phyloP scores from a whole-genome alignment of 1,140 invertebrate genomes.

The Drosophila oshimai region DNA sequence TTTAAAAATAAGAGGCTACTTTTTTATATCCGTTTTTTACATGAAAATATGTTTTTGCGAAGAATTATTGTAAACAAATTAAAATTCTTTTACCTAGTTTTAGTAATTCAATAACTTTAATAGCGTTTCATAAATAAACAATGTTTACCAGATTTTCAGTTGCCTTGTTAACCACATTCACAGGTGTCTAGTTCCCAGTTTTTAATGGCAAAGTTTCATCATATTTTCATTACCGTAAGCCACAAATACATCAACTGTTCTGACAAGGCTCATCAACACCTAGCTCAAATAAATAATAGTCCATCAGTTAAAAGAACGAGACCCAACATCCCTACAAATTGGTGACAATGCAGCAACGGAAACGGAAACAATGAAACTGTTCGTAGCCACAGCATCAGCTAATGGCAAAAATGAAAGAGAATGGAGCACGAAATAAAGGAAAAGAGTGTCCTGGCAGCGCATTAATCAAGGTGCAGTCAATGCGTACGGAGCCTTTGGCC shows the following conservation, averaged over 20 bases:
- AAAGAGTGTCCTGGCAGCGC: conserved; percentile 42
- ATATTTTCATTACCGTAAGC: not conserved
- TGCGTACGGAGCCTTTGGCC: conserved; percentile 22
- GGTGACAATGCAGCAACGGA: conserved; percentile 28
- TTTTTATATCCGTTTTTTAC: too few relatives aligned
- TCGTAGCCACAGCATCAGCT: conserved; percentile 13
- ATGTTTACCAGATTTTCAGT: too few relatives aligned
- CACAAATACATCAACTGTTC: conserved; percentile 24
- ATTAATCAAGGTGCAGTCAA: conserved; percentile 75
- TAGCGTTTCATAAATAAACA: too few relatives aligned
- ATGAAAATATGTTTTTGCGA: too few relatives aligned
- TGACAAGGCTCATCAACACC: conserved; percentile 43
- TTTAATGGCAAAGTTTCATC: not conserved
- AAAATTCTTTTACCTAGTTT: too few relatives aligned
- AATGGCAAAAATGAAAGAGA: conserved; percentile 11
- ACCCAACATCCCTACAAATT: conserved; percentile 29
- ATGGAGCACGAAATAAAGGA: not conserved
- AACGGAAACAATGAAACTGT: conserved; percentile 28
- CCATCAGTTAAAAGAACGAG: not conserved
- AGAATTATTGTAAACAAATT: too few relatives aligned
- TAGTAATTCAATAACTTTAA: too few relatives aligned
- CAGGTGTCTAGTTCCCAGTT: too few relatives aligned
- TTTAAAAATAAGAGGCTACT: too few relatives aligned
- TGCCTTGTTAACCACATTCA: not conserved
- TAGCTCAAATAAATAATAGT: conserved; percentile 44